Conservation (phyloP, 1,140 invertebrate genomes). For the Spodoptera litura region DNA sequence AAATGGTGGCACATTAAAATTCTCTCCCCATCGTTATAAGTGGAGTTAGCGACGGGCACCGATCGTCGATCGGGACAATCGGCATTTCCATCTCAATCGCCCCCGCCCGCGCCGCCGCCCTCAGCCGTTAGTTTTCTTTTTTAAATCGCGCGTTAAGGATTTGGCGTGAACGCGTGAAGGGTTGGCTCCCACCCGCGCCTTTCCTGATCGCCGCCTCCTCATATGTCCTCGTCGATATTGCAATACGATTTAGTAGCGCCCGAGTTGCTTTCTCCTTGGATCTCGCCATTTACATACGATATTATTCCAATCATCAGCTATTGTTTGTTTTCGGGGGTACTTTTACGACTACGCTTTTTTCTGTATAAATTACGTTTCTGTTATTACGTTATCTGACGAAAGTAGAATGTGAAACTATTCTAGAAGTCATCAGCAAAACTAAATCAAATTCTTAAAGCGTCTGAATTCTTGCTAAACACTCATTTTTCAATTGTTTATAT, state of each 20-base stretch:
- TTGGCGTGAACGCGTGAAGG: slow-evolving; percentile 82
- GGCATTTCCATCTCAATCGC: slow-evolving; percentile 80
- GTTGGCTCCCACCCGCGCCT: slow-evolving; percentile 61
- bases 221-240: slow-evolving; percentile 47
- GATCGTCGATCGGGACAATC: slow-evolving; percentile 77
- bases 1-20: slow-evolving; percentile 86
- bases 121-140: slow-evolving; percentile 80
- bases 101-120: slow-evolving; percentile 55
- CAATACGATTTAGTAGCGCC: slow-evolving; percentile 46
- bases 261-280: slow-evolving; percentile 37
- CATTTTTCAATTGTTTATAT: slow-evolving; percentile 28
- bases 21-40: slow-evolving; percentile 84
- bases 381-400: not conserved
- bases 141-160: slow-evolving; percentile 84
- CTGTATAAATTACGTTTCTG: not conserved
- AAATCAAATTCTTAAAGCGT: slow-evolving; percentile 19
- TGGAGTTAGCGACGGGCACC: slow-evolving; percentile 76
- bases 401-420: slow-evolving; percentile 12
- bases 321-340: slow-evolving; percentile 34
- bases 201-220: slow-evolving; percentile 43
- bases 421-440: slow-evolving; percentile 5
- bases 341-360: slow-evolving; percentile 20
- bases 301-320: slow-evolving; percentile 38
- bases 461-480: slow-evolving; percentile 28
- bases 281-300: slow-evolving; percentile 44